These are phyloP conservation scores for Lathronympha strigana DNA, from an alignment of 2,888 invertebrate genomes.

Conservation along the genomic window DNA sequence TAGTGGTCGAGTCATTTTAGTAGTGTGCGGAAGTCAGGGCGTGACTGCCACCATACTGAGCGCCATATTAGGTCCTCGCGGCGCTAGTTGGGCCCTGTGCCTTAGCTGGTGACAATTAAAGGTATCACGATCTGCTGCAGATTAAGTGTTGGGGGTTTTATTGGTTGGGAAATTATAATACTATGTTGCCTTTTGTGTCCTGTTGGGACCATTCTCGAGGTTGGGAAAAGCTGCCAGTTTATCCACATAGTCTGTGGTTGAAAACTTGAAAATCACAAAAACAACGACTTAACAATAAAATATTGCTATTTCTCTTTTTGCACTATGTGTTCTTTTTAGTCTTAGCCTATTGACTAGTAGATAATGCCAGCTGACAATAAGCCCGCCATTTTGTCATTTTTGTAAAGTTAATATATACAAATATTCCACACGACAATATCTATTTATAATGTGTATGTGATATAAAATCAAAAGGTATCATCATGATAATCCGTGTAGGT, in stretches of 20 bases:
- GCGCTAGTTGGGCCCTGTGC: conserved; percentile 48
- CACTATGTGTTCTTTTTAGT: too few relatives aligned
- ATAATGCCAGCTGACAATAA: too few relatives aligned
- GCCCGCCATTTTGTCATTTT: too few relatives aligned
- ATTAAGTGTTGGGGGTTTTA: conserved; percentile 47
- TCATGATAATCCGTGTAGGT: too few relatives aligned
- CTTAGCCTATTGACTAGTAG: too few relatives aligned
- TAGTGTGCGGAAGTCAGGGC: conserved; percentile 45
- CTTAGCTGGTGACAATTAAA: conserved; percentile 67
- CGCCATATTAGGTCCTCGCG: conserved; percentile 53
- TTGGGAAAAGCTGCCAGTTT: background rate
- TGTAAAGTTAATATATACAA: too few relatives aligned
- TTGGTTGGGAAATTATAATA: conserved; percentile 34
- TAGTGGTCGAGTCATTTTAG: background rate
- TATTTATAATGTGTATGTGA: too few relatives aligned
- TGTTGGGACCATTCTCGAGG: background rate
- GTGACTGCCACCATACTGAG: conserved; percentile 54
- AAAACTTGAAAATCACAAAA: background rate
- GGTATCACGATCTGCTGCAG: conserved; percentile 63
- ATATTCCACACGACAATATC: too few relatives aligned
- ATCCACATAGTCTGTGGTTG: background rate
- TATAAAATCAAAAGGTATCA: too few relatives aligned
- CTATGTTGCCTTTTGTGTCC: conserved; percentile 26
- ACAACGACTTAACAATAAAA: background rate
- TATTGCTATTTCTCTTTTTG: background rate